Evolutionary conservation across 2,797 vertebrate species (phyloP), one percentile per base, ranked within the genome.

Genomic region (Sternotherus odoratus): DNA sequence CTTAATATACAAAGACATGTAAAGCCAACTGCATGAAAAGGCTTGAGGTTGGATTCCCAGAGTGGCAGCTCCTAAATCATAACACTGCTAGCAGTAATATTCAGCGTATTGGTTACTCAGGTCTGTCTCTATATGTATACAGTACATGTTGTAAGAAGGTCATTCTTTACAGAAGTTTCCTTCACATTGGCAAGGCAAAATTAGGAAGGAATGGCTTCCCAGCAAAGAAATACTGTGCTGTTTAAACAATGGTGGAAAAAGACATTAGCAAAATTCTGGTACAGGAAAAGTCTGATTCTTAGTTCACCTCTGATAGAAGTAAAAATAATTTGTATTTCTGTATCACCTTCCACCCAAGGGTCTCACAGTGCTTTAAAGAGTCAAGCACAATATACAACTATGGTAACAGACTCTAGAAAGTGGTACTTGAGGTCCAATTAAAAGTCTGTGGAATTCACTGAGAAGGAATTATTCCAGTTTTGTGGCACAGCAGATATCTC

Each of bases 1-100:
- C 33, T 89, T 82, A 90, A 79, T 78, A 53, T 56, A 82, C 56
- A 92, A 94, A 90, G 16, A 12, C 72, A 75, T 63, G n/a, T 69
- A 87, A 85, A 92, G 48, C 28, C 72, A 60, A 57, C 24, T 78
- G 19, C 53, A 56, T 53, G 15, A 60, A 77, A 84, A 94, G 53
- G 89, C 79, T 39, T 43, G 13, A 24, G 28, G 28, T 48, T 82
- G 50, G 33, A 77, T 74, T 80, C 49, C 66, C 80, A 33, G 51
- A 39, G 56, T n/a, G 63, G 19, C 28, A 79, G 8, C 10, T 92
- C 66, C 50, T 50, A 87, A 82, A 33, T 87, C 51, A 81, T 88
- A 8, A 53, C 11, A 81, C 48, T 74, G 36, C 24, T 74, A 63
- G 12, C 12, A 82, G 66, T 57, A 83, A 83, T 66, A 85, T 66